These are phyloP conservation scores for Brachypodius melanocephalos DNA, from an alignment of 2,113 vertebrate genomes.

Conservation along the genomic window DNA sequence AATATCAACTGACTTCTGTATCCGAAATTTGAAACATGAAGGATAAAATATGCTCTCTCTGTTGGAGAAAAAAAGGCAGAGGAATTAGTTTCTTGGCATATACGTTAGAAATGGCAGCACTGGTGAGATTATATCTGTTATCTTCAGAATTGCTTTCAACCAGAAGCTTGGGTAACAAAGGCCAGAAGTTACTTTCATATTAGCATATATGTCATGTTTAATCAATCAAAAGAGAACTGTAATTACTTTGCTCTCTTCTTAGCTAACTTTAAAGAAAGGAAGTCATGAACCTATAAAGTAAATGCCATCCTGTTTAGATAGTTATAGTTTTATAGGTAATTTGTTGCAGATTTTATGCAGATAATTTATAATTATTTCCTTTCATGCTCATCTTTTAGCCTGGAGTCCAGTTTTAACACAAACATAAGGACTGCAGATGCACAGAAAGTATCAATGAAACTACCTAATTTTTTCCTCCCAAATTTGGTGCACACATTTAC, in stretches of 20 bases:
- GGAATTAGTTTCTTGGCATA: slow-evolving; percentile 62
- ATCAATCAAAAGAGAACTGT: slow-evolving; percentile 81
- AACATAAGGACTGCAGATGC: slow-evolving; percentile 86
- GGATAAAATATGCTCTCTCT: slow-evolving; percentile 48
- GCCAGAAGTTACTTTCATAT: slow-evolving; percentile 79
- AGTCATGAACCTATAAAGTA: slow-evolving; percentile 80
- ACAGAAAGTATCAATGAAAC: slow-evolving; percentile 63
- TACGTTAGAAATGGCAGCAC: slow-evolving; percentile 64
- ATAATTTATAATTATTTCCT: slow-evolving; percentile 86
- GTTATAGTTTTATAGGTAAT: slow-evolving; percentile 87
- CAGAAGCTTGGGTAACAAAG: slow-evolving; percentile 69
- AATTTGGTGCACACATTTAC: slow-evolving; percentile 62
- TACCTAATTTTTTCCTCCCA: slow-evolving; percentile 31
- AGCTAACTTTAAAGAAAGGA: slow-evolving; percentile 80
- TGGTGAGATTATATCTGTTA: slow-evolving; percentile 73
- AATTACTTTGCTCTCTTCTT: slow-evolving; percentile 81
- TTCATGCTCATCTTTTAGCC: slow-evolving; percentile 84
- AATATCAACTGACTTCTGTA: slow-evolving; percentile 60
- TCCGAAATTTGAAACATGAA: slow-evolving; percentile 51
- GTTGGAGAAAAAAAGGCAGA: slow-evolving; percentile 49
- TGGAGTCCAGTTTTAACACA: slow-evolving; percentile 80
- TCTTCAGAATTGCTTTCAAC: slow-evolving; percentile 72
- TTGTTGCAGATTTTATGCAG: slow-evolving; percentile 88
- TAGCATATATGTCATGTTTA: slow-evolving; percentile 90
- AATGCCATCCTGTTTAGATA: slow-evolving; percentile 84